Conservation (phyloP, 2,797 vertebrate species). For the Alcedo atthis region DNA sequence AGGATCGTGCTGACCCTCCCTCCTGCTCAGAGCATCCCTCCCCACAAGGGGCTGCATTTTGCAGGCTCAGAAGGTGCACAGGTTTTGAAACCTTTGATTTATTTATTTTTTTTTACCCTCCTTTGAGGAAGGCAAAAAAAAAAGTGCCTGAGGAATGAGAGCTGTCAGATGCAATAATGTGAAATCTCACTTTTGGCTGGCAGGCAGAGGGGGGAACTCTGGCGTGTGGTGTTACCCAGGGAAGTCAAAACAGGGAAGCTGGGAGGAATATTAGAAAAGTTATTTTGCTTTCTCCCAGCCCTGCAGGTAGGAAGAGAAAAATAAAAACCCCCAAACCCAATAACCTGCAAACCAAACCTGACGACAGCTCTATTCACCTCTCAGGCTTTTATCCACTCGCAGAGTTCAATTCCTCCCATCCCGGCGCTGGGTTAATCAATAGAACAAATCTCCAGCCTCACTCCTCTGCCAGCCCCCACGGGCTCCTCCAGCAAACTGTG, state of each 20-base stretch:
- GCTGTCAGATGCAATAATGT: conserved; percentile 40
- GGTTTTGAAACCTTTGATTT: conserved; percentile 22
- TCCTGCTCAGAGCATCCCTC: not conserved
- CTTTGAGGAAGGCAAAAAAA: conserved; percentile 10
- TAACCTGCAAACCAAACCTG: not conserved
- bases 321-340: not conserved
- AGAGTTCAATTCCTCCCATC: not conserved
- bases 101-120: not conserved
- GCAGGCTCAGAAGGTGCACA: not conserved
- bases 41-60: not conserved
- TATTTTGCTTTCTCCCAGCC: not conserved
- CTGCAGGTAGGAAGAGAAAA: not conserved
- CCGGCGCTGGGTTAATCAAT: conserved; percentile 19
- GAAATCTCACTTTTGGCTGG: conserved; percentile 30
- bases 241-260: not conserved
- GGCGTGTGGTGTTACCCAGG: not conserved
- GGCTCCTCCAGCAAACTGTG: conserved; percentile 40
- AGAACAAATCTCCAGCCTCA: conserved; percentile 37
- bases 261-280: not conserved
- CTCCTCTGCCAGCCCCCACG: conserved; percentile 3
- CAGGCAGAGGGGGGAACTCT: not conserved
- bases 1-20: not conserved
- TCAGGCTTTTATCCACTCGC: not conserved
- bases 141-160: conserved; percentile 42
- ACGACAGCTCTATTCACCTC: not conserved